These are phyloP conservation scores for Ctenosaura bakeri DNA, from an alignment of 2,797 vertebrate genomes.

Conservation along the genomic window DNA sequence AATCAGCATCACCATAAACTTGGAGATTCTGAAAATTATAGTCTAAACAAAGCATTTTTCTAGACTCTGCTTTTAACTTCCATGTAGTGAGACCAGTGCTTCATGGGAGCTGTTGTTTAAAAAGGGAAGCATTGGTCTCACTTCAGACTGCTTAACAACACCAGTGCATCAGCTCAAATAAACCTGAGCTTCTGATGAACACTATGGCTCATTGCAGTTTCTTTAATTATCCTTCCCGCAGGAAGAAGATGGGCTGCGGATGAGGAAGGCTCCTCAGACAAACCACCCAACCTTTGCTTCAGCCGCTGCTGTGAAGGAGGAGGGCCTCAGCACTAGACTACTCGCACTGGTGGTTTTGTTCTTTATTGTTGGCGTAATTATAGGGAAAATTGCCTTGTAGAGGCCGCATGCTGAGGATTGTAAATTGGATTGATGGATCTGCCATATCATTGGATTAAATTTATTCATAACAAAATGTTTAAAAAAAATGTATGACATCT, in stretches of 20 bases:
- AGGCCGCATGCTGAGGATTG: slow-evolving; percentile 82
- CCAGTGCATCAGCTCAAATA: neutral
- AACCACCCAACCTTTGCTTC: slow-evolving; percentile 84
- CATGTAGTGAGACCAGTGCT: too few species aligned
- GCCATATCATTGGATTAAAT: slow-evolving; percentile 88
- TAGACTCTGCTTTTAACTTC: too few species aligned
- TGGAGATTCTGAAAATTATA: too few species aligned
- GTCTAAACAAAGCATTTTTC: too few species aligned
- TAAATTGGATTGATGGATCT: slow-evolving; percentile 85
- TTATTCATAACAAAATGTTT: slow-evolving; percentile 88
- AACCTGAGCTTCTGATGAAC: neutral
- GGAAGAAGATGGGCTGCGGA: slow-evolving; percentile 95
- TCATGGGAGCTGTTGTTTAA: neutral
- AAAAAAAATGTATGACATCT: slow-evolving; percentile 86
- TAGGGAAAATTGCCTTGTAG: slow-evolving; percentile 96
- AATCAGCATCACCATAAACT: too few species aligned
- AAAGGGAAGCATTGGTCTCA: neutral
- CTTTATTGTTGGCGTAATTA: slow-evolving; percentile 94
- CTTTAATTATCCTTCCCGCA: slow-evolving; percentile 60
- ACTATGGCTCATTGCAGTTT: neutral
- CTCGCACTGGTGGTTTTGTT: slow-evolving; percentile 92
- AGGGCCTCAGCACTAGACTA: slow-evolving; percentile 88
- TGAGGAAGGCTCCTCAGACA: slow-evolving; percentile 91
- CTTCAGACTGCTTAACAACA: neutral
- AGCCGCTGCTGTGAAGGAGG: slow-evolving; percentile 85